Evolutionary conservation across 2,797 vertebrate species (phyloP), one percentile per base, ranked within the genome.

Genomic region (Hydrocynus forskahlii): DNA sequence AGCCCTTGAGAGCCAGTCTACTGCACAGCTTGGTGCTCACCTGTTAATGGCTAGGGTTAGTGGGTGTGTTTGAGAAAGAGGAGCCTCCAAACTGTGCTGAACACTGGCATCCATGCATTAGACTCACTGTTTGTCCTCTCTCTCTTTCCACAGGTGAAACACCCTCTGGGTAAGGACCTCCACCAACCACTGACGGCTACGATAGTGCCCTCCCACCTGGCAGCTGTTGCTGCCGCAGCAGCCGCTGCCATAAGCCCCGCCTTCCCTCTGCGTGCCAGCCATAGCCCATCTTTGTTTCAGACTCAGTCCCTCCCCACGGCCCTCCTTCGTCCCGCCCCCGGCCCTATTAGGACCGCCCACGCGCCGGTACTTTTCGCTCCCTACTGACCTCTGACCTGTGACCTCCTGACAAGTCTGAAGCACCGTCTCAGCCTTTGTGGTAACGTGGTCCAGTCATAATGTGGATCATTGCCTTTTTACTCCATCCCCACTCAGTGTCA

Each of bases 291-390:
- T 38, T 94, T 99, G 82, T 98, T 99, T 93, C 97, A 96, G 89
- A 95, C 96, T 77, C 96, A 97, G 54, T 92, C 94, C 48, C 95
- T 97, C 82, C 92, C 96, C 19, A 91, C 96, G 2, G 94, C 97
- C 0, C 93, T 99, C 85, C 96, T 99, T 75, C 94, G 96, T 85
- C 96, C 97, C 12, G 96, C 97, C 81, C 97, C 97, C 0, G 98
- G 98, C 84, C 97, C 98, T 85, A 94, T 99, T 92, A 95, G 97
- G 95, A 99, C 96, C 92, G 88, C 96, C 89, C 97, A 98, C 84
- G 94, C 97, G 4, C 96, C 96, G 4, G 92, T 99, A 92, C 95
- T 99, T 78, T 99, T 99, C 87, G 94, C 97, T 90, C 97, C 97
- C 7, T 95, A 95, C 40, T 95, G 92, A 94, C 88, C 75, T 84